Base-by-base conservation (phyloP, 2,888 invertebrate genomes). In the Drosophila incognita region DNA sequence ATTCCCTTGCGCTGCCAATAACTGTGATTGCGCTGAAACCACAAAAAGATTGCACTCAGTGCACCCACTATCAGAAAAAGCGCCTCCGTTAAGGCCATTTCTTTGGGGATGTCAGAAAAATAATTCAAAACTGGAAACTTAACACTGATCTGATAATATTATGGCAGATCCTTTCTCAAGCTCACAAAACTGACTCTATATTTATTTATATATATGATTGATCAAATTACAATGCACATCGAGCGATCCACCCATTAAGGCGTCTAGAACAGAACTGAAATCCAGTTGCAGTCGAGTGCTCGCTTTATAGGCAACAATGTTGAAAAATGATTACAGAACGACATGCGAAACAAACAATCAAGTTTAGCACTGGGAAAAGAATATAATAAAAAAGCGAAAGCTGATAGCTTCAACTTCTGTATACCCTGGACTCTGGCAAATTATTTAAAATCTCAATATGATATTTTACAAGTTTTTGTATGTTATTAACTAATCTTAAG, bases 1-100 rank as follows among this genome's bases (percentile, higher is more conserved):
- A 94, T 71, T 4, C 93, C 93, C 1, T 91, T 91, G 13, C 92
- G 89, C 21, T 85, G 91, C 94, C 89, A 93, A 72, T 92, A 93
- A 33, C 71, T 78, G 27, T 87, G 90, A n/a, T 74, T 83, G 1
- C 88, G 79, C 15, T 88, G 87, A 56, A 96, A 81, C 92, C 92
- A 92, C n/a, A 80, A n/a, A 31, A 87, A 92, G 0, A 89, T 15
- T 3, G 79, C 75, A 1, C 71, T 74, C 15, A 90, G 56, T 5
- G 74, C 57, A 10, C 79, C 69, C 0, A 79, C 79, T 40, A 91
- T 53, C 0, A 85, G 33, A 15, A 91, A 62, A 1, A 92, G 79
- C 21, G 77, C 71, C 58, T 81, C 85, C 1, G 85, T 90, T 24
- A 84, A 60, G 11, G 53, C 80, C 90, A 91, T 91, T 33, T 46